Evolutionary conservation across 2,113 vertebrate species (phyloP).

Genomic region (Turnix velox): DNA sequence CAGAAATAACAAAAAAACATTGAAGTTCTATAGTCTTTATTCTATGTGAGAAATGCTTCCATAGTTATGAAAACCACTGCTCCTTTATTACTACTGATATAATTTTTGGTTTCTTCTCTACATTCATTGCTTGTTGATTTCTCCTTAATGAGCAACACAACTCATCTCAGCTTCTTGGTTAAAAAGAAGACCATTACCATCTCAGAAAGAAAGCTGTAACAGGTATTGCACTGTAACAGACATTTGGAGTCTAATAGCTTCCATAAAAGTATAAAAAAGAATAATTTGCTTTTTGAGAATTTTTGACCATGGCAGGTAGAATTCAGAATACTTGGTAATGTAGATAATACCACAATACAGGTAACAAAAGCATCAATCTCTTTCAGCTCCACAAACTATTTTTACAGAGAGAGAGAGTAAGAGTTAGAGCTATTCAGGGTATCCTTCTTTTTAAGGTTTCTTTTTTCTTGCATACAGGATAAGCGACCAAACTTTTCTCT

Average conservation of each 20-base stretch:
- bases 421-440: not conserved
- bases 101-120: not conserved
- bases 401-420: rapidly evolving
- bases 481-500: not conserved
- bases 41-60: not conserved
- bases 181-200: not conserved
- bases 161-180: not conserved
- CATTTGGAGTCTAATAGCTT: not conserved
- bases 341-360: not conserved
- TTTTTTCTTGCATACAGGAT: not conserved
- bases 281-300: not conserved
- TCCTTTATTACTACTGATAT: not conserved
- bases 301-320: not conserved
- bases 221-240: not conserved
- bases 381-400: not conserved
- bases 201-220: not conserved
- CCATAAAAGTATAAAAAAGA: not conserved
- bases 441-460: not conserved
- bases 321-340: not conserved
- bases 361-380: not conserved
- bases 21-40: too few species aligned
- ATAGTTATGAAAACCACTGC: too few species aligned
- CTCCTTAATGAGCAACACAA: not conserved
- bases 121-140: not conserved
- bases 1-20: not conserved